Conservation (phyloP, 2,888 invertebrate genomes). For the Caenorhabditis macrosperma region DNA sequence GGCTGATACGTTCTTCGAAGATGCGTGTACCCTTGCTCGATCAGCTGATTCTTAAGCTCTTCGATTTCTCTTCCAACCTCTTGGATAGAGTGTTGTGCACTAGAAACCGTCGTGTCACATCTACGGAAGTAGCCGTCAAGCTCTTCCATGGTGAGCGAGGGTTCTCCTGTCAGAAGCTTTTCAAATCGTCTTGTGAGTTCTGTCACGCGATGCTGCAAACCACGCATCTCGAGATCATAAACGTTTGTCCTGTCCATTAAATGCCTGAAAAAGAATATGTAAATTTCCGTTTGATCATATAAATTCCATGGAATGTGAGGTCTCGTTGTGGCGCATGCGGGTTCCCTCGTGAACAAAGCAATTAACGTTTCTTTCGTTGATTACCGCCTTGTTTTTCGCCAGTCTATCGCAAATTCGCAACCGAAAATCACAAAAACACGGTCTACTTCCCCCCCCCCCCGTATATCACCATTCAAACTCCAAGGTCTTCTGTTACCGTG, state of each 20-base stretch:
- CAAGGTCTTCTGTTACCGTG: no score
- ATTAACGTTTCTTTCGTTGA: no score
- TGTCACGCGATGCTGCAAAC: constrained; percentile 40
- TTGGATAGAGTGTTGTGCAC: constrained; percentile 26
- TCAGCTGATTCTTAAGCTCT: constrained; percentile 35
- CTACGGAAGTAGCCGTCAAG: constrained; percentile 33
- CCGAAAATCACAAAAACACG: no score
- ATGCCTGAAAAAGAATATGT: constrained; percentile 36
- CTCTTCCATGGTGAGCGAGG: constrained; percentile 40
- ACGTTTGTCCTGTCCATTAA: constrained; percentile 27
- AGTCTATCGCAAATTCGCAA: no score
- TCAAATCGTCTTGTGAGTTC: constrained; percentile 33
- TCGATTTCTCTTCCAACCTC: constrained; percentile 47
- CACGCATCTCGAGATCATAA: constrained; percentile 43
- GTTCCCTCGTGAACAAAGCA: no score
- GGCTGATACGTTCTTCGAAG: constrained; percentile 26
- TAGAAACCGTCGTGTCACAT: constrained; percentile 19
- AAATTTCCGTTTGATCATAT: neutral
- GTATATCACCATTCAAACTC: no score
- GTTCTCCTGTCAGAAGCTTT: constrained; percentile 43
- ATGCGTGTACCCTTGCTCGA: constrained; percentile 56
- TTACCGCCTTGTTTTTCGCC: no score
- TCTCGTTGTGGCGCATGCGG: no score
- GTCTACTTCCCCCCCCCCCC: no score
- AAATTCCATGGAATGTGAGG: no score